These are phyloP conservation scores for Cassiopea andromeda DNA, from an alignment of 30 jellyfish, hydroid and myxozoan species.

Conservation along the genomic window DNA sequence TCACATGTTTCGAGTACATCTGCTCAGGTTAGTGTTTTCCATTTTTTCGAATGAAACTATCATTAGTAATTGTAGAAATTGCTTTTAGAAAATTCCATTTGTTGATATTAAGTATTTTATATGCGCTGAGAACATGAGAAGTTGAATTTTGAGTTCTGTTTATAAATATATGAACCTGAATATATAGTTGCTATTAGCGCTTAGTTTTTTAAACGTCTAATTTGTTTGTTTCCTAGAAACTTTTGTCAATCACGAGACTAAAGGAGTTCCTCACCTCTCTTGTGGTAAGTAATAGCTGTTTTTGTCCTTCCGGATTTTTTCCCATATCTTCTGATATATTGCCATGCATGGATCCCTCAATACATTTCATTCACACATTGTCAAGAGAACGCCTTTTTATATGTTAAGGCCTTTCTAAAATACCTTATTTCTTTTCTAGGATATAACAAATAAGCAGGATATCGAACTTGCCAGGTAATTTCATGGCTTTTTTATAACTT, in stretches of 20 bases:
- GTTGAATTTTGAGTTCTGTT: too few species aligned
- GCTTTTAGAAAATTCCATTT: too few species aligned
- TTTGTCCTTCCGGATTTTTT: neutral
- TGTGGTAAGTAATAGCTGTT: constrained; percentile 40
- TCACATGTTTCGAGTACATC: constrained; percentile 27
- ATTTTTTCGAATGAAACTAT: neutral
- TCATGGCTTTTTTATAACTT: neutral
- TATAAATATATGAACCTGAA: too few species aligned
- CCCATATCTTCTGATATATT: too few species aligned
- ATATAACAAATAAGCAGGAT: constrained; percentile 86
- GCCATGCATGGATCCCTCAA: too few species aligned
- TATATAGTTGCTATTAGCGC: too few species aligned
- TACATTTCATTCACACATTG: too few species aligned
- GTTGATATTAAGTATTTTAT: too few species aligned
- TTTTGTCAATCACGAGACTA: constrained; percentile 54
- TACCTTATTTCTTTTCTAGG: constrained; percentile 43
- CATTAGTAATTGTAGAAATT: too few species aligned
- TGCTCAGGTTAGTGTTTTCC: constrained; percentile 44
- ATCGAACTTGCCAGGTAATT: constrained; percentile 83
- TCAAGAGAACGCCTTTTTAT: too few species aligned
- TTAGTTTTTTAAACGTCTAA: neutral
- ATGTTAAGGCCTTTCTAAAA: too few species aligned
- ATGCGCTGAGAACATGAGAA: too few species aligned
- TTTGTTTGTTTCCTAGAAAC: constrained; percentile 29
- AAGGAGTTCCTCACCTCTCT: constrained; percentile 62